Conservation (phyloP, 2,113 vertebrate species). For the Microcebus tavaratra region DNA sequence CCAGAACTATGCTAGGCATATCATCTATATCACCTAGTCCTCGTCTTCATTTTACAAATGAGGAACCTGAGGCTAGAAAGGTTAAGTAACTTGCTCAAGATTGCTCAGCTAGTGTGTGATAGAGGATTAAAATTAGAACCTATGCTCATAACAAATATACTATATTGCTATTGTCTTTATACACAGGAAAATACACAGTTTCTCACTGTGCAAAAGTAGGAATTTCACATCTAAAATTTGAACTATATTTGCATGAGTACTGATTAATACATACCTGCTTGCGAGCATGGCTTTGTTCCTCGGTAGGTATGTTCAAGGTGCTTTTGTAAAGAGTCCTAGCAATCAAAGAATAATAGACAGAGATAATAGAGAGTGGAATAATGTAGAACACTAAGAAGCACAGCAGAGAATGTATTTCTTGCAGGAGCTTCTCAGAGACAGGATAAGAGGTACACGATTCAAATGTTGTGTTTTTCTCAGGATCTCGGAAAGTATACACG, state of each 20-base stretch:
- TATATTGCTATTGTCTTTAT: not conserved
- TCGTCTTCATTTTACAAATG: not conserved
- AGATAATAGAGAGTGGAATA: slow-evolving; percentile 87
- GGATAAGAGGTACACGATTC: slow-evolving; percentile 86
- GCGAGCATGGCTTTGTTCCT: slow-evolving; percentile 85
- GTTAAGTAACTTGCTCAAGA: slow-evolving; percentile 43
- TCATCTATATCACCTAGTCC: not conserved
- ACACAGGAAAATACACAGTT: not conserved
- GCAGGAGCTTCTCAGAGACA: slow-evolving; percentile 84
- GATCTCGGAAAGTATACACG: slow-evolving; percentile 84
- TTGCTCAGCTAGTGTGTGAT: slow-evolving; percentile 3
- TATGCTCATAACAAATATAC: not conserved
- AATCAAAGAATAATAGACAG: slow-evolving; percentile 88
- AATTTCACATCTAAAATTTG: slow-evolving; percentile 39
- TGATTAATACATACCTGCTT: slow-evolving; percentile 85
- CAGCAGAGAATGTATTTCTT: slow-evolving; percentile 87
- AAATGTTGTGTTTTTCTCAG: slow-evolving; percentile 84
- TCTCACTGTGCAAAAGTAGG: not conserved
- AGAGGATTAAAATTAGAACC: slow-evolving; percentile 1
- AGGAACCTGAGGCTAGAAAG: not conserved
- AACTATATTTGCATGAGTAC: not conserved
- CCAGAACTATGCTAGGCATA: not conserved
- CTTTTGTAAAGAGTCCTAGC: slow-evolving; percentile 88
- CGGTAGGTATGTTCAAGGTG: slow-evolving; percentile 87
- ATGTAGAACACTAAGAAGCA: slow-evolving; percentile 89